Conservation (phyloP, 2,888 invertebrate species). For the Metopia argyrocephala region DNA sequence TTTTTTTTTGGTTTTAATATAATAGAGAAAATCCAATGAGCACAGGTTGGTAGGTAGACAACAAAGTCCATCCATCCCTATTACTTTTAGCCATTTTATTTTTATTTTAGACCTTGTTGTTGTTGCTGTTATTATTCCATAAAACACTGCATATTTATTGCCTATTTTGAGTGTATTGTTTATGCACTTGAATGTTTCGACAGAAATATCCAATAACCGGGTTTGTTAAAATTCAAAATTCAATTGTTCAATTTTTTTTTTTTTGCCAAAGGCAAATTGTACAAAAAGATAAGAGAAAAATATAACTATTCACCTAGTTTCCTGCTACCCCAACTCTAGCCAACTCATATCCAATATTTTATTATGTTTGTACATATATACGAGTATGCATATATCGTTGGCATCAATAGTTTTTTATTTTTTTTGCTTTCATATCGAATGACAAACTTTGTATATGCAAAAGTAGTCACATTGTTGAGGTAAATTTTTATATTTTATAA, state of each 20-base stretch:
- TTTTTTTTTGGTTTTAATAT: too few relatives aligned
- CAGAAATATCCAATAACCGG: conserved; percentile 37
- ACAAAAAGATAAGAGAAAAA: not conserved
- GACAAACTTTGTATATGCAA: not conserved
- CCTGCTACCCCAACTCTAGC: not conserved
- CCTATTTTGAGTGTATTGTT: not conserved
- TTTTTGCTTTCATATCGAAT: not conserved
- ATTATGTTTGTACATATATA: not conserved
- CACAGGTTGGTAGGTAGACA: too few relatives aligned
- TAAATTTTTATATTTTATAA: conserved; percentile 43
- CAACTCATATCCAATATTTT: not conserved
- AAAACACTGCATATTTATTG: not conserved
- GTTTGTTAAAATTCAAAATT: conserved; percentile 49
- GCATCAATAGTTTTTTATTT: not conserved
- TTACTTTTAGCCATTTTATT: not conserved
- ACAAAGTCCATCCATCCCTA: too few relatives aligned
- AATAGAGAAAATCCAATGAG: too few relatives aligned
- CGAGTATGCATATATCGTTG: not conserved
- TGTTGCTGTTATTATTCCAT: not conserved
- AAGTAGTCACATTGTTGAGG: conserved; percentile 40
- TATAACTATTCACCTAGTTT: not conserved
- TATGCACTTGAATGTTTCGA: not conserved
- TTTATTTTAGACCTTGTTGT: not conserved
- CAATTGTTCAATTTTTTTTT: conserved; percentile 51
- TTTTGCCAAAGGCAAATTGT: conserved; percentile 49